phyloP scores from a whole-genome alignment of 1,140 invertebrate genomes.

The Condylostylus longicornis region DNA sequence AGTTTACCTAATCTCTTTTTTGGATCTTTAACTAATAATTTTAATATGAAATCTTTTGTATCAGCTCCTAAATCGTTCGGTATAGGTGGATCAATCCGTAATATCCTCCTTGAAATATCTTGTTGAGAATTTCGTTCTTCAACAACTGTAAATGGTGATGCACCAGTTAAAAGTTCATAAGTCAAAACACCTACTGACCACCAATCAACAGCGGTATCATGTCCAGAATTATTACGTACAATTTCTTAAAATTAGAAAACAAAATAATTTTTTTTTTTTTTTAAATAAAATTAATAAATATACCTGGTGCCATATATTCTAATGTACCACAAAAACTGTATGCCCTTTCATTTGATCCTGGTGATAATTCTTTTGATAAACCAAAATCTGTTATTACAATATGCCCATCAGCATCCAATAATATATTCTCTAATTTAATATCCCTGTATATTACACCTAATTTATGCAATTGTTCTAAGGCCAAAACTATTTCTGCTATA shows the following conservation, averaged over 20 bases:
- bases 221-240: conserved; percentile 66
- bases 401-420: conserved; percentile 74
- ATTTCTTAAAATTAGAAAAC: conserved; percentile 42
- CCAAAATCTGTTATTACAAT: conserved; percentile 87
- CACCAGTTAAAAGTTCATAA: conserved; percentile 92
- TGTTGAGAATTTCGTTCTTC: conserved; percentile 82
- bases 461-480: conserved; percentile 79
- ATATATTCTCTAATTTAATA: conserved; percentile 87
- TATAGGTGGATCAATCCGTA: conserved; percentile 72
- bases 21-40: conserved; percentile 79
- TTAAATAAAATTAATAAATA: conserved; percentile 1
- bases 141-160: conserved; percentile 93
- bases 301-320: conserved; percentile 80
- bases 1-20: conserved; percentile 49
- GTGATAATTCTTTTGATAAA: conserved; percentile 61
- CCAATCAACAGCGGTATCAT: conserved; percentile 92
- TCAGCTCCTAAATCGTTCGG: conserved; percentile 48
- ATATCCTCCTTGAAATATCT: conserved; percentile 83
- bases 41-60: conserved; percentile 47
- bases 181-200: conserved; percentile 95
- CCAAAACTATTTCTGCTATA: conserved; percentile 82
- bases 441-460: conserved; percentile 89
- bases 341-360: conserved; percentile 44
- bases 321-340: conserved; percentile 97
- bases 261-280: not conserved